phyloP scores from a whole-genome alignment of 1,140 invertebrate species.

The Drosophila obscura region DNA sequence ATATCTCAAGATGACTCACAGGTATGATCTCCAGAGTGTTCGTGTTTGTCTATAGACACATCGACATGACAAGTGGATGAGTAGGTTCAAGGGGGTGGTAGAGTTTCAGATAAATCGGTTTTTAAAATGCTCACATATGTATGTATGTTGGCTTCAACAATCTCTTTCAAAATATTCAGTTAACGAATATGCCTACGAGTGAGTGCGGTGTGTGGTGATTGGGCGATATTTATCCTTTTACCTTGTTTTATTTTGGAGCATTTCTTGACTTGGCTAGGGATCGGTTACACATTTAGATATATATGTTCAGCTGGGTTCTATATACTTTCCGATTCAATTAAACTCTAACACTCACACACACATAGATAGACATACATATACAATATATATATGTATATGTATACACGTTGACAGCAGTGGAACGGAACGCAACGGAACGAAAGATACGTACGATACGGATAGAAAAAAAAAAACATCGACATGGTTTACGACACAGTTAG shows the following conservation, averaged over 20 bases:
- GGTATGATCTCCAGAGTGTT: conserved; percentile 73
- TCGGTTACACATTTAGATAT: background rate
- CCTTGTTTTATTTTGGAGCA: too few relatives aligned
- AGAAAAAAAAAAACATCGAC: conserved; percentile 39
- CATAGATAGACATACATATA: conserved; percentile 16
- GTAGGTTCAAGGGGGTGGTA: conserved; percentile 15
- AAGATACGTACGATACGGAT: conserved; percentile 6
- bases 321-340: background rate
- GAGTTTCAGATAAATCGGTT: conserved; percentile 50
- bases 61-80: conserved; percentile 52
- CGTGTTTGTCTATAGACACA: conserved; percentile 74
- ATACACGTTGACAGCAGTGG: conserved; percentile 13
- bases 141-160: conserved; percentile 32
- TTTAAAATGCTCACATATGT: conserved; percentile 21
- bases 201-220: conserved; percentile 9
- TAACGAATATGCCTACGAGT: conserved; percentile 60
- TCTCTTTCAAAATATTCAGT: conserved; percentile 76
- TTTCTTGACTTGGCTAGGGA: too few relatives aligned
- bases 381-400: conserved; percentile 2
- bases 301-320: conserved; percentile 4
- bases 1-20: conserved; percentile 66
- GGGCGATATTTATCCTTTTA: too few relatives aligned
- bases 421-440: background rate
- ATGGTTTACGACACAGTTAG: conserved; percentile 24
- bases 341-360: conserved; percentile 9